Base-by-base conservation (phyloP, 2,797 vertebrate species). In the Crenichthys baileyi region DNA sequence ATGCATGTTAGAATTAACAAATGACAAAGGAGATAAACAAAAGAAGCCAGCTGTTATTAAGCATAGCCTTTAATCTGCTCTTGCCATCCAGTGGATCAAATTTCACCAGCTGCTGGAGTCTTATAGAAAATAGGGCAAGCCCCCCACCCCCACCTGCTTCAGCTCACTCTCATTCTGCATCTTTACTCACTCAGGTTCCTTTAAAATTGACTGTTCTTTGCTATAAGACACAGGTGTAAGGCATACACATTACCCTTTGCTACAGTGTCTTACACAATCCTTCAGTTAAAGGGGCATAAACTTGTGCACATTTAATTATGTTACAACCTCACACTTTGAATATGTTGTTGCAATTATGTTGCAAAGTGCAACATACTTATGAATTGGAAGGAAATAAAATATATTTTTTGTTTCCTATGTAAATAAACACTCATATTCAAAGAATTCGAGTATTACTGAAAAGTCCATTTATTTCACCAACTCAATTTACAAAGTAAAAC, bases 21-120 rank as follows among this genome's bases (percentile, higher is more conserved):
- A 83, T 79, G 80, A 83, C 87, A 72, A 51, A 77, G 79, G 90
- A 87, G 75, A 46, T 5, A 75, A 70, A 90, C 76, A 79, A 82
- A 90, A 83, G 86, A 80, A 82, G 61, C 70, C 58, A 79, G 79
- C 65, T 87, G 79, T 70, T 61, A 74, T 91, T 89, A 85, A 89
- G 80, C 79, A 85, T 72, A 65, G 70, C 72, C 65, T 75, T 89
- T 91, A 88, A 90, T 91, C 90, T 87, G 71, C 77, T 81, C 87
- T 77, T 89, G 79, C 79, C 84, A 90, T 80, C 75, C 56, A 0
- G 60, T 73, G 68, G 74, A 80, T 81, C 70, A 74, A 67, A 86
- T 89, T 87, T 58, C 81, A 81, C 70, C 83, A 77, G 70, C 78
- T 72, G 74, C 80, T 85, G 48, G 68, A 51, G 88, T 85, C 31